A percentile compares a stretch with the other conserved stretches of the same genome.
Evolutionary conservation across 2,797 vertebrate species (phyloP).

Genomic region (Setipinna tenuifilis): DNA sequence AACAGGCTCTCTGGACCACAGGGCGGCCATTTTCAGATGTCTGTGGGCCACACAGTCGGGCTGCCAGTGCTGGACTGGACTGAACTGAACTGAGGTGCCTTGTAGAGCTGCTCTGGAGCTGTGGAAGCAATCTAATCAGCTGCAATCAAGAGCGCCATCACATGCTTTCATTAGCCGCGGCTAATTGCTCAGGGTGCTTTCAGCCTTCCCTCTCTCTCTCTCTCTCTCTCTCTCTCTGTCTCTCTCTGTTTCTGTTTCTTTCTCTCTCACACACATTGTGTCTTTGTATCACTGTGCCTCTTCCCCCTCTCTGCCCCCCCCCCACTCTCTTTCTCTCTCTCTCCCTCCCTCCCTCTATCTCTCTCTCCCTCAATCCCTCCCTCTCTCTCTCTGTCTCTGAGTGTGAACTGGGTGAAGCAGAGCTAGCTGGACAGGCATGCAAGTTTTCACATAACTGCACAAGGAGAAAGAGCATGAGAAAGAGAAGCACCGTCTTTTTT

Average conservation of each 20-base stretch:
- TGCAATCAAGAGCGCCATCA: constrained; percentile 61
- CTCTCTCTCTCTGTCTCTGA: background rate
- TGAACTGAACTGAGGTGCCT: constrained; percentile 60
- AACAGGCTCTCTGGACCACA: no score
- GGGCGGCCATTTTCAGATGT: constrained; percentile 48
- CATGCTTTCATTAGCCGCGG: constrained; percentile 62
- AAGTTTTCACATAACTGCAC: constrained; percentile 11
- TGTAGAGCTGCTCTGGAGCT: constrained; percentile 58
- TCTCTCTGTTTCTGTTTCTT: background rate
- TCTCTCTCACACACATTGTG: background rate
- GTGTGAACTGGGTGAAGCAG: constrained; percentile 52
- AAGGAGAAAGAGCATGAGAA: background rate
- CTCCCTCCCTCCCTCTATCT: background rate
- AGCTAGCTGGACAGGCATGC: constrained; percentile 52
- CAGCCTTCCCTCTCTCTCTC: constrained; percentile 44
- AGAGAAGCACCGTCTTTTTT: no score
- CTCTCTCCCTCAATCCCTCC: background rate
- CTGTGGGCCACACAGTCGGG: constrained; percentile 52
- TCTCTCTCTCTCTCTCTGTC: background rate
- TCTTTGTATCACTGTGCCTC: no score
- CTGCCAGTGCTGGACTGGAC: background rate
- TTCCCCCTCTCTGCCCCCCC: background rate
- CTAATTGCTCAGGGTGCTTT: constrained; percentile 62
- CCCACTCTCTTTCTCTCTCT: background rate
- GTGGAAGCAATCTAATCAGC: constrained; percentile 62